These are phyloP conservation scores for Scartelaos histophorus DNA, from an alignment of 2,113 vertebrate genomes.

Conservation along the genomic window DNA sequence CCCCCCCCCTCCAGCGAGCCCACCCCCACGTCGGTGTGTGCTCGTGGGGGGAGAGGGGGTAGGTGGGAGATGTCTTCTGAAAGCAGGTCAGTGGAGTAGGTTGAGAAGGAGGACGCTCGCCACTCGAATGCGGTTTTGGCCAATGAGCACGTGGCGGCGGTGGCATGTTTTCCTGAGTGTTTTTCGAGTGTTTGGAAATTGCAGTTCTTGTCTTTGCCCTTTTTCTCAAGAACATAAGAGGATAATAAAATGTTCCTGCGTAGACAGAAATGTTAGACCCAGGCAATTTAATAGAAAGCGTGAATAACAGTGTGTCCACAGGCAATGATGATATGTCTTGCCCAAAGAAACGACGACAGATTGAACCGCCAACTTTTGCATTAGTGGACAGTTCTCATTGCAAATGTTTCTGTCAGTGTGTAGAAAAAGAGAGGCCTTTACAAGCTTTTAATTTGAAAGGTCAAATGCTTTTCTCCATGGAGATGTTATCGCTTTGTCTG, in stretches of 20 bases:
- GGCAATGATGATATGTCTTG: too few relatives aligned
- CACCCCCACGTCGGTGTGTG: conserved; percentile 7
- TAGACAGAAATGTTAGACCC: background rate
- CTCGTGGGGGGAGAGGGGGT: background rate
- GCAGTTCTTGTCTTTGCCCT: background rate
- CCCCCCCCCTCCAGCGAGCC: conserved; percentile 26
- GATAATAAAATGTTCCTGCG: background rate
- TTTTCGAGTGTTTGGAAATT: background rate
- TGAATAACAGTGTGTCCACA: background rate
- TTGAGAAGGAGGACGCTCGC: conserved; percentile 9
- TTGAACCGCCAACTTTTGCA: too few relatives aligned
- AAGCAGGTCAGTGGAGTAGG: conserved; percentile 66
- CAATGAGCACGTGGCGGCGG: background rate
- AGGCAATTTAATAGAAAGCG: background rate
- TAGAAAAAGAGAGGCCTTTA: too few relatives aligned
- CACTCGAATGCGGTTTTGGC: background rate
- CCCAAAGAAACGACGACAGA: too few relatives aligned
- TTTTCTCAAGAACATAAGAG: background rate
- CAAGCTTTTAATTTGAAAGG: too few relatives aligned
- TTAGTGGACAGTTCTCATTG: too few relatives aligned
- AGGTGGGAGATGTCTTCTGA: conserved; percentile 20
- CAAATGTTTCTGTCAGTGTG: too few relatives aligned
- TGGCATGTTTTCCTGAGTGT: background rate
- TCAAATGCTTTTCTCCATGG: too few relatives aligned
- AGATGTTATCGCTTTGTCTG: too few relatives aligned